Evolutionary conservation across 2,888 invertebrate genomes (phyloP), one percentile per base, ranked within the genome.

Genomic region (Halocaridina rubra): DNA sequence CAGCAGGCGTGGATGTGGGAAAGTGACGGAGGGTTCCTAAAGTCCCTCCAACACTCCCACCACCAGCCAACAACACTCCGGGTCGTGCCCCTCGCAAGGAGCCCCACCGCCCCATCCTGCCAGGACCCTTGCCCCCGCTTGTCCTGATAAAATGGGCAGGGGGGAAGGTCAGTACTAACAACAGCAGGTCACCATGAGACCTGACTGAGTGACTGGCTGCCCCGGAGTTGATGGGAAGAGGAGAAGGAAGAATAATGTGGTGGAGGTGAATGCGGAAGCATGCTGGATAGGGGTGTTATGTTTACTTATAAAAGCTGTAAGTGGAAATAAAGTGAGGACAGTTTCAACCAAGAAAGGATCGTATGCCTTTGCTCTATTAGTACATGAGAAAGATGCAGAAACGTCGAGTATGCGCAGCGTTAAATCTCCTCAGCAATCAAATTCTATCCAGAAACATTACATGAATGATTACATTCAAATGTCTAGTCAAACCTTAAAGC

Each of bases 41-140:
- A 59, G 71, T 67, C 77, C 81, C 74, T 71, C 81, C 81, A 46
- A 46, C 81, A 71, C 81, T 81, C 82, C 85, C 85, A 71, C 81
- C 81, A 71, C 85, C 85, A 78, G 74, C 75, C 32, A 74, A 72
- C 69, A 32, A 33, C 53, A 64, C 74, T 27, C 84, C 84, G 2
- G 72, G 74, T 64, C 84, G 74, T 64, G 79, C 67, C 64, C 79
- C 84, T 24, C 82, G 76, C 64, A 96, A 92, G 24, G 95, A 95
- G 88, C 95, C 95, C 95, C 95, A 95, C 80, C 95, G 93, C 0
- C 95, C 94, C 91, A 93, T 93, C 89, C 92, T 94, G 92, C 93
- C 94, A 89, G 90, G 93, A 88, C 92, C 90, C 88, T 77, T 89
- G 86, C 76, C 90, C 82, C 84, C 90, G 89, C 53, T 79, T 59